Evolutionary conservation across 1,140 invertebrate genomes (phyloP).

Genomic region (Spodoptera frugiperda): DNA sequence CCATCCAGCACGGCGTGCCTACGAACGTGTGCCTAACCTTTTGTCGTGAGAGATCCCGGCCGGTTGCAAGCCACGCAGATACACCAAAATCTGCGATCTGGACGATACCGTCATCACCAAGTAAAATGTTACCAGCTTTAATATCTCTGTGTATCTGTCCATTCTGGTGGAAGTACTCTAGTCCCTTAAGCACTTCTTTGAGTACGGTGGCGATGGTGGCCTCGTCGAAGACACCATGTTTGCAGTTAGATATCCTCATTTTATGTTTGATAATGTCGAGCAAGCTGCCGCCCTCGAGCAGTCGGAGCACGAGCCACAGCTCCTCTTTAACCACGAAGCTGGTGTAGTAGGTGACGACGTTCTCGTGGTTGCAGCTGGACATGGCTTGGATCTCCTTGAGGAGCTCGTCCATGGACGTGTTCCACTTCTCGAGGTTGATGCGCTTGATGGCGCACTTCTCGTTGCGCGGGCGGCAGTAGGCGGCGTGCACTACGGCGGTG

Average conservation of each 20-base stretch:
- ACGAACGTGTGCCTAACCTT: conserved; percentile 99
- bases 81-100: conserved; percentile 99
- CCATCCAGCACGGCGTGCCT: conserved; percentile 99
- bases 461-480: conserved; percentile 96
- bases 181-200: conserved; percentile 98
- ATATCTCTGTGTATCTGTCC: conserved; percentile 99
- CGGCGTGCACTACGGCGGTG: conserved; percentile 98
- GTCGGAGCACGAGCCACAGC: conserved; percentile 97
- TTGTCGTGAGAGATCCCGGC: conserved; percentile 96
- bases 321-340: conserved; percentile 99
- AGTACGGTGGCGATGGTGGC: conserved; percentile 99
- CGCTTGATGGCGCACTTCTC: conserved; percentile 99
- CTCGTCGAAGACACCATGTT: conserved; percentile 99
- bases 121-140: conserved; percentile 99
- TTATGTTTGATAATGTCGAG: conserved; percentile 99
- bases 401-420: conserved; percentile 99
- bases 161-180: conserved; percentile 99
- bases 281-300: conserved; percentile 95
- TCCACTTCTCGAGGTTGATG: conserved; percentile 99
- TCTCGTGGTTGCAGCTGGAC: conserved; percentile 99
- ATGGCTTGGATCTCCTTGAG: conserved; percentile 99
- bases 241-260: conserved; percentile 96
- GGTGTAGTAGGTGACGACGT: conserved; percentile 99
- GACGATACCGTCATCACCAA: conserved; percentile 98
- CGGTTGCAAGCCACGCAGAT: conserved; percentile 97